Evolutionary conservation across 2,113 vertebrate genomes (phyloP).

Genomic region (Myocastor coypus): DNA sequence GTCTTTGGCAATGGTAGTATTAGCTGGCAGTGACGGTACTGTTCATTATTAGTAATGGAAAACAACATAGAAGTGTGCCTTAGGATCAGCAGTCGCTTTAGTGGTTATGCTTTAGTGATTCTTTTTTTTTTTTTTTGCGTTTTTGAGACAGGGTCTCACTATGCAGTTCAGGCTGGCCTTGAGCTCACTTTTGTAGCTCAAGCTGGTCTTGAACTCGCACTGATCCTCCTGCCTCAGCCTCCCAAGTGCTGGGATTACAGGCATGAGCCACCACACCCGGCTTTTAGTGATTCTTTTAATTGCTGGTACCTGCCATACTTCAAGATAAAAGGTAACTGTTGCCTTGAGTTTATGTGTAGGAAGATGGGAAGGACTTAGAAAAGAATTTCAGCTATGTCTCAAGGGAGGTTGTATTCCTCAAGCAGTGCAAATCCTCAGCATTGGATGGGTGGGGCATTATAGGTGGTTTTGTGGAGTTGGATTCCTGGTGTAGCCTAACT

Average conservation of each 20-base stretch:
- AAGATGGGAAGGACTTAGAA: not conserved
- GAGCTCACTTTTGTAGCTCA: no score
- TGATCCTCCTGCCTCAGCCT: no score
- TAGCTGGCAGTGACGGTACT: not conserved
- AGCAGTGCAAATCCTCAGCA: not conserved
- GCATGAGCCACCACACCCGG: no score
- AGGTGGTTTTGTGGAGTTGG: not conserved
- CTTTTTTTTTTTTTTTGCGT: no score
- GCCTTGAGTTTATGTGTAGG: not conserved
- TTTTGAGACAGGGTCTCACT: no score
- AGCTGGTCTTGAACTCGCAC: no score
- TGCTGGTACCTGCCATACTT: not conserved
- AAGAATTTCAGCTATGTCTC: conserved; percentile 22
- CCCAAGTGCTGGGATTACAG: no score
- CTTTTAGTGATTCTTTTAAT: conserved; percentile 37
- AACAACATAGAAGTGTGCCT: not conserved
- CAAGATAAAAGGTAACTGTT: conserved; percentile 20
- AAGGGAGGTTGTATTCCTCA: not conserved
- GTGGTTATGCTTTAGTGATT: not conserved
- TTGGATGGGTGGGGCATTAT: not conserved
- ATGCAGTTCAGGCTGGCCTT: no score
- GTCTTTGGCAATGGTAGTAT: not conserved
- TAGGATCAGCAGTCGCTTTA: not conserved
- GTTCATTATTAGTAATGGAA: not conserved
- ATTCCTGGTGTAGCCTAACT: no score